Evolutionary conservation across 2,113 vertebrate genomes (phyloP).

Genomic region (Gobius niger): DNA sequence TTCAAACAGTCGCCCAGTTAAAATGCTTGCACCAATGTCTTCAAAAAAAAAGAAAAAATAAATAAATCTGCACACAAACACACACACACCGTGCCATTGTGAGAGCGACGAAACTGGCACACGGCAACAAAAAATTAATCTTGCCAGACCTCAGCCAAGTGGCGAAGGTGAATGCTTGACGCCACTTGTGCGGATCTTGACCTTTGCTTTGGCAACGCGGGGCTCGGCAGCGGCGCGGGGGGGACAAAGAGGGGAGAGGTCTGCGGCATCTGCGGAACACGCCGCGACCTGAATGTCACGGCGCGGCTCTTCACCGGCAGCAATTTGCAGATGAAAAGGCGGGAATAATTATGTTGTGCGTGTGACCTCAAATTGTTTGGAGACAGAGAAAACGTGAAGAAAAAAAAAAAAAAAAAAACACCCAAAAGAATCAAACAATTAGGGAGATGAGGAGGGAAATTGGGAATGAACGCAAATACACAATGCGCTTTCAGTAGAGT

Average conservation of each 20-base stretch:
- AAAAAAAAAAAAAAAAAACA: too few relatives aligned
- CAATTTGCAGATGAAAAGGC: slow-evolving; percentile 9
- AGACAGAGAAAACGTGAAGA: neutral
- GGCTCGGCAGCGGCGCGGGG: slow-evolving; percentile 27
- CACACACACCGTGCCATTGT: slow-evolving; percentile 65
- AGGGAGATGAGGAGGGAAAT: neutral
- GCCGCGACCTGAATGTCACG: slow-evolving; percentile 52
- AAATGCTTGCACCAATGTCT: slow-evolving; percentile 70
- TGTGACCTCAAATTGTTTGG: neutral
- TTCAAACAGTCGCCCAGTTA: slow-evolving; percentile 80
- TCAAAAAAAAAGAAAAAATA: slow-evolving; percentile 65
- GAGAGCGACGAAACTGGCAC: slow-evolving; percentile 65
- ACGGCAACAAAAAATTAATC: slow-evolving; percentile 76
- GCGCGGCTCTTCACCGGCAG: slow-evolving; percentile 30
- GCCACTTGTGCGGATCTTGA: slow-evolving; percentile 61
- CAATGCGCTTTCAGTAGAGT: neutral
- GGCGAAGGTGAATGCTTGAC: slow-evolving; percentile 62
- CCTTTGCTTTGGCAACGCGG: slow-evolving; percentile 61
- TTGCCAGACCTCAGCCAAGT: slow-evolving; percentile 71
- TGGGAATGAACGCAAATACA: neutral
- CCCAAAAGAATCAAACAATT: neutral
- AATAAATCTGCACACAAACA: slow-evolving; percentile 15
- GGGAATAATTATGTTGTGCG: slow-evolving; percentile 12
- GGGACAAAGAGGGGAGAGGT: slow-evolving; percentile 43
- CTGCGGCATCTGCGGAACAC: slow-evolving; percentile 32